These are phyloP conservation scores for Petrophora chlorosata DNA, from an alignment of 2,888 invertebrate genomes.

Conservation along the genomic window DNA sequence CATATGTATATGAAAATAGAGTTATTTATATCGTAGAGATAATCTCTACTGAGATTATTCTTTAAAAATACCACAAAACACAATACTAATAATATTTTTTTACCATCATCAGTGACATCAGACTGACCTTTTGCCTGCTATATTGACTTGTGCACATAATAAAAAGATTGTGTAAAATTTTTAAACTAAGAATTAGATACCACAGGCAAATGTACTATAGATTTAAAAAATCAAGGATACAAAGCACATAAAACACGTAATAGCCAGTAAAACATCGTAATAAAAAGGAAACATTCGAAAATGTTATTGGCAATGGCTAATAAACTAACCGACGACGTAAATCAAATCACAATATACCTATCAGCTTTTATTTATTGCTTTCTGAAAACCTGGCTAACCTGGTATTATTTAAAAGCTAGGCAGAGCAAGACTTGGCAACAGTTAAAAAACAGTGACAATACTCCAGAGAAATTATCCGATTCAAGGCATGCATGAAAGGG, in stretches of 20 bases:
- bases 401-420: slow-evolving; percentile 13
- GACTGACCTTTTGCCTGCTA: too few relatives aligned
- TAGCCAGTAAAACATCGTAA: slow-evolving; percentile 30
- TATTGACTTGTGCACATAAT: neutral
- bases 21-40: too few relatives aligned
- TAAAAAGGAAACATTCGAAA: slow-evolving; percentile 35
- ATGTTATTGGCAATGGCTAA: slow-evolving; percentile 29
- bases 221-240: slow-evolving; percentile 21
- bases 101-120: too few relatives aligned
- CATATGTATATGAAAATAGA: too few relatives aligned
- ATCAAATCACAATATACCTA: slow-evolving; percentile 33
- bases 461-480: neutral
- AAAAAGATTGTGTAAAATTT: neutral
- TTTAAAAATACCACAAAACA: too few relatives aligned
- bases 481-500: too few relatives aligned
- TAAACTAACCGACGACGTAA: slow-evolving; percentile 32
- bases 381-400: slow-evolving; percentile 16
- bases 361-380: slow-evolving; percentile 20
- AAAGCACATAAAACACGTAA: slow-evolving; percentile 31
- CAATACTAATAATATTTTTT: too few relatives aligned
- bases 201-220: neutral
- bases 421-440: slow-evolving; percentile 1
- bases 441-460: neutral
- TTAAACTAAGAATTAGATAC: neutral
- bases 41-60: too few relatives aligned